These are phyloP conservation scores for Magallana ariakensis DNA, from an alignment of 1,140 invertebrate species.

Conservation along the genomic window DNA sequence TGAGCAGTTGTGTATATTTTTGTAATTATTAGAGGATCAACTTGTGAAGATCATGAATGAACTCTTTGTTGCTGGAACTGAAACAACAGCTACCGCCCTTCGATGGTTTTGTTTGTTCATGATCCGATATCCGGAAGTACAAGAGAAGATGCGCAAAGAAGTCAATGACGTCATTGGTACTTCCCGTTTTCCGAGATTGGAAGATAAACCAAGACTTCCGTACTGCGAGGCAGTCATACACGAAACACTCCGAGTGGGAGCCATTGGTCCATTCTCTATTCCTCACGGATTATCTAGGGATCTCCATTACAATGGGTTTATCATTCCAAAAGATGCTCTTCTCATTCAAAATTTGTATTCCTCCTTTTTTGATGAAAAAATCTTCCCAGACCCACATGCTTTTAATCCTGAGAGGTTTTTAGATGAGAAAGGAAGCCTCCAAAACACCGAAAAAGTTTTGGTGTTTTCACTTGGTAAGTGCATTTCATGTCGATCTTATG, in stretches of 20 bases:
- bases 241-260: constrained; percentile 56
- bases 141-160: constrained; percentile 91
- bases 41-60: constrained; percentile 80
- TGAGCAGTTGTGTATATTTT: neutral
- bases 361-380: constrained; percentile 70
- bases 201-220: constrained; percentile 57
- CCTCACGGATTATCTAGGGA: constrained; percentile 68
- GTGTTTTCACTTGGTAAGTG: constrained; percentile 62
- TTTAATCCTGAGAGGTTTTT: constrained; percentile 85
- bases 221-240: constrained; percentile 63
- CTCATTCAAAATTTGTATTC: constrained; percentile 73
- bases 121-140: constrained; percentile 86
- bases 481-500: neutral
- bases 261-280: constrained; percentile 73
- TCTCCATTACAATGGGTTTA: constrained; percentile 69
- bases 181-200: constrained; percentile 47
- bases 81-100: constrained; percentile 91
- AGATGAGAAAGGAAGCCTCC: constrained; percentile 59
- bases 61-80: constrained; percentile 93
- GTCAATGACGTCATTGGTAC: constrained; percentile 82
- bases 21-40: constrained; percentile 59
- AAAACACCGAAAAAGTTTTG: constrained; percentile 55
- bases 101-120: constrained; percentile 92
- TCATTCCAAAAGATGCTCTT: constrained; percentile 72
- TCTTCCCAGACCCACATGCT: constrained; percentile 85